These are phyloP conservation scores for Meleagris gallopavo DNA, from an alignment of 2,113 vertebrate species.

Conservation along the genomic window DNA sequence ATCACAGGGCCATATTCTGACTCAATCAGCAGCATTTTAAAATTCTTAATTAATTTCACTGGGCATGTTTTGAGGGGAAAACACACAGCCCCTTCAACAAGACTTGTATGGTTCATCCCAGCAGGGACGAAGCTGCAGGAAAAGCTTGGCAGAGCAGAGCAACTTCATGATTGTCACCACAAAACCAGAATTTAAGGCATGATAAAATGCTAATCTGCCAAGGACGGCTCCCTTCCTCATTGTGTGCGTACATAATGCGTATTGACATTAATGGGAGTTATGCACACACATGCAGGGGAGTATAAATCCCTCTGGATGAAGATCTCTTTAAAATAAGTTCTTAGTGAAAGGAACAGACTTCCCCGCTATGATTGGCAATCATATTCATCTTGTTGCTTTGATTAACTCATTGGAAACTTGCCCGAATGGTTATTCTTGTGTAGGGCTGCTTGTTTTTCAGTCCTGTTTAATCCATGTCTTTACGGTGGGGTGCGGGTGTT, in stretches of 20 bases:
- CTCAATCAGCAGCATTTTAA: not conserved
- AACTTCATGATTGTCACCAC: constrained; percentile 25
- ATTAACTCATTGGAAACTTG: constrained; percentile 40
- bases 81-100: not conserved
- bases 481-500: not conserved
- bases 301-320: constrained; percentile 46
- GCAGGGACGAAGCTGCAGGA: not conserved
- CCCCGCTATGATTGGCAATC: constrained; percentile 66
- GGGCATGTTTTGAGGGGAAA: not conserved
- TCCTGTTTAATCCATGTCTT: constrained; percentile 23
- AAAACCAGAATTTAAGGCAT: not conserved
- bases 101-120: not conserved
- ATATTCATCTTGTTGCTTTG: not conserved
- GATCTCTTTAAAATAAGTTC: constrained; percentile 26
- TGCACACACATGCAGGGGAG: not conserved
- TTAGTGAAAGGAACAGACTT: constrained; percentile 38
- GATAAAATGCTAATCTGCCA: constrained; percentile 48
- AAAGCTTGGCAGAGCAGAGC: not conserved
- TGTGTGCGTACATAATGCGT: constrained; percentile 14
- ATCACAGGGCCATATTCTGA: not conserved
- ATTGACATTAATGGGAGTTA: constrained; percentile 46
- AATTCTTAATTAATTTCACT: not conserved
- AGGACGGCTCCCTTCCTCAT: constrained; percentile 22
- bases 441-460: constrained; percentile 23
- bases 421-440: constrained; percentile 31